A percentile compares a stretch with the other conserved stretches of the same genome.
These are phyloP conservation scores for Micropoecilia bifurca DNA, from an alignment of 2,797 vertebrate species.

Conservation along the genomic window DNA sequence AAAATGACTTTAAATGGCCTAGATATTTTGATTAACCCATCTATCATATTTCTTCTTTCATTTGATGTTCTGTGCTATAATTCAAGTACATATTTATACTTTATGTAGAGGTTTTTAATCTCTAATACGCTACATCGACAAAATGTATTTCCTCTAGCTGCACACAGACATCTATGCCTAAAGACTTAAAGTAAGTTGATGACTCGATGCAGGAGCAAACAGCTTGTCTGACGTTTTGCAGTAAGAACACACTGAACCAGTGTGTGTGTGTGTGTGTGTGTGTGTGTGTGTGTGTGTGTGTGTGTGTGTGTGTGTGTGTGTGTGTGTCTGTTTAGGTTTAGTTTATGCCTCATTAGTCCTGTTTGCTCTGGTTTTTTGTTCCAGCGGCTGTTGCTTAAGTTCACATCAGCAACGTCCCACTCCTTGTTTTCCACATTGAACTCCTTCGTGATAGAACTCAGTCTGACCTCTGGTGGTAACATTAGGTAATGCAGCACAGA, in stretches of 20 bases:
- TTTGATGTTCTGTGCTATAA: not conserved
- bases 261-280: not conserved
- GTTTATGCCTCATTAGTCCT: not conserved
- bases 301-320: not conserved
- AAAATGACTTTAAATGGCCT: not conserved
- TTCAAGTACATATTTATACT: not conserved
- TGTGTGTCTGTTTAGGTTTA: not conserved
- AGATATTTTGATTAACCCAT: not conserved
- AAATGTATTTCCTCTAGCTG: not conserved
- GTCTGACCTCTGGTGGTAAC: slow-evolving; percentile 55
- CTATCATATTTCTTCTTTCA: not conserved
- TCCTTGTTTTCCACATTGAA: not conserved
- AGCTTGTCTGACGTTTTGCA: not conserved
- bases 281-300: not conserved
- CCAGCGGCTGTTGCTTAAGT: not conserved
- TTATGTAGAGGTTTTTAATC: not conserved
- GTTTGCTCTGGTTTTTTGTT: not conserved
- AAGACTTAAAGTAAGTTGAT: not conserved
- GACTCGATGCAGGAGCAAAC: not conserved
- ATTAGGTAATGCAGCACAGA: slow-evolving; percentile 26
- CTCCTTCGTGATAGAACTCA: slow-evolving; percentile 24
- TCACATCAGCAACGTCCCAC: slow-evolving; percentile 1
- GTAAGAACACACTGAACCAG: not conserved
- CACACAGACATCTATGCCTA: not conserved
- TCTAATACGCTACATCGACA: not conserved